phyloP scores from a whole-genome alignment of 2,888 invertebrate species.

The Augiades crinisus region DNA sequence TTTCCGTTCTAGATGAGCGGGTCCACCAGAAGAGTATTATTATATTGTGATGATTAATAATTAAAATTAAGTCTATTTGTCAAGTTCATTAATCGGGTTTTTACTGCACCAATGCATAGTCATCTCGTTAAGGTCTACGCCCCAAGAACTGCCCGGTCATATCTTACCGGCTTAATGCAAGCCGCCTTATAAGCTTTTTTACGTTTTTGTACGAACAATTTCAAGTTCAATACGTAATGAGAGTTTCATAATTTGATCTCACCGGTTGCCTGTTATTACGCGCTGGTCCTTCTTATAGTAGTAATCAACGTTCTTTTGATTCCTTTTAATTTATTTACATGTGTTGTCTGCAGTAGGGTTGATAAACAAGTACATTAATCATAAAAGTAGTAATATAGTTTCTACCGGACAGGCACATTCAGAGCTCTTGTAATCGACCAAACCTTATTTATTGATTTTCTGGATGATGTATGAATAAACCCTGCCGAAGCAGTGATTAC shows the following conservation, averaged over 20 bases:
- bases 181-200: conserved; percentile 14
- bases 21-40: too few species aligned
- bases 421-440: too few species aligned
- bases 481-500: too few species aligned
- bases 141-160: conserved; percentile 13
- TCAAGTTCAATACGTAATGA: conserved; percentile 59
- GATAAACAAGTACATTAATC: neutral
- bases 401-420: too few species aligned
- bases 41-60: too few species aligned
- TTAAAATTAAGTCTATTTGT: too few species aligned
- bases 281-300: conserved; percentile 46
- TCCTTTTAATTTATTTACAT: conserved; percentile 20
- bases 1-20: too few species aligned
- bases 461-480: too few species aligned
- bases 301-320: conserved; percentile 45
- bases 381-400: too few species aligned
- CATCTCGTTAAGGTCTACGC: conserved; percentile 19
- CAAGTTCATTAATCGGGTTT: neutral
- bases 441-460: too few species aligned
- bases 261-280: conserved; percentile 59
- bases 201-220: conserved; percentile 7
- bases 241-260: conserved; percentile 53
- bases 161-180: conserved; percentile 9
- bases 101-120: conserved; percentile 6
- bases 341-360: conserved; percentile 13